Evolutionary conservation across 2,888 invertebrate species (phyloP).

Genomic region (Aporophyla lueneburgensis): DNA sequence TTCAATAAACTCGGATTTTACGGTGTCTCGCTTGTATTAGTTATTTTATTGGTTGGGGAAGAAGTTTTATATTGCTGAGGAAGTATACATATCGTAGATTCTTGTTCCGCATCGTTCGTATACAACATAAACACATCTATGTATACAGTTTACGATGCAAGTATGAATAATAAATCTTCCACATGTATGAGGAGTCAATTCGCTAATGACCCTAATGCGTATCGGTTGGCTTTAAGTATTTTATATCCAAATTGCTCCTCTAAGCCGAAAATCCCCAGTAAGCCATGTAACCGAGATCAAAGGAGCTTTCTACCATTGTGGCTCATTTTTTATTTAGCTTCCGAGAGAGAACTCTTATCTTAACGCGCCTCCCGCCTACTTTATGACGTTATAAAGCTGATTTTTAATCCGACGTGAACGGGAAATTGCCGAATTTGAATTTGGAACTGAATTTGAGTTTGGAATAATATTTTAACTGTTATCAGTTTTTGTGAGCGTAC

Average conservation of each 20-base stretch:
- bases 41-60: conserved; percentile 79
- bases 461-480: conserved; percentile 65
- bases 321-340: conserved; percentile 90
- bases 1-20: conserved; percentile 89
- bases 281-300: conserved; percentile 90
- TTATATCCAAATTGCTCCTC: conserved; percentile 88
- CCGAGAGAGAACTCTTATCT: conserved; percentile 86
- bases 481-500: conserved; percentile 51
- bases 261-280: conserved; percentile 87
- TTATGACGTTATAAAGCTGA: conserved; percentile 91
- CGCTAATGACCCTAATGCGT: conserved; percentile 88
- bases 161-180: conserved; percentile 19
- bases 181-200: conserved; percentile 77
- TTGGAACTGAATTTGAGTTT: conserved; percentile 68
- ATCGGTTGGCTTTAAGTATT: conserved; percentile 85
- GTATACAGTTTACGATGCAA: conserved; percentile 16
- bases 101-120: conserved; percentile 11
- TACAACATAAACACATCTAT: conserved; percentile 18
- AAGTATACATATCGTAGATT: conserved; percentile 33
- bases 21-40: conserved; percentile 83
- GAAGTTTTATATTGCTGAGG: conserved; percentile 69
- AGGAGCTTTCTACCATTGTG: conserved; percentile 87
- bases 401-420: conserved; percentile 88
- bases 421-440: conserved; percentile 80
- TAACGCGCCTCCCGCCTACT: conserved; percentile 84